Base-by-base conservation (phyloP, 2,888 invertebrate species). In the Dorcus parallelipipedus region DNA sequence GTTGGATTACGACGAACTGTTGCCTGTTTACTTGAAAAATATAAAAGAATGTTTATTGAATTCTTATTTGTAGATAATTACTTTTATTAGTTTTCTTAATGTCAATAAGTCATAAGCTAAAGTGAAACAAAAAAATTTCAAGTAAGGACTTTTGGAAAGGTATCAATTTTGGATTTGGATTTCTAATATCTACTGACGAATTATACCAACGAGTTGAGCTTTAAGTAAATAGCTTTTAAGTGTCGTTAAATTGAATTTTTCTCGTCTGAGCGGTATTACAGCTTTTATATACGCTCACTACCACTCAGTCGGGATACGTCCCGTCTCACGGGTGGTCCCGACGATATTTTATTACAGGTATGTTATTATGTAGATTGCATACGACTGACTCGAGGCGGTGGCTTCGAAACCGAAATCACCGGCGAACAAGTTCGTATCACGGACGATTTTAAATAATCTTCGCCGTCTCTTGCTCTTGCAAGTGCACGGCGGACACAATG, bases 261-360 rank as follows among this genome's bases (percentile, higher is more conserved):
- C 42, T 42, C 9, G 42, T 42, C 42, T 17, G 42, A 10, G 45
- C n/a, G 10, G 43, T 10, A 7, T 43, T 20, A 8, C 43, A 50
- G 51, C 45, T 56, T 38, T 39, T 39, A 40, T 26, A 26, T 39
- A n/a, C 51, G 47, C 38, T 52, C 17, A 39, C 45, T 33, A 20
- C 33, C 41, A 33, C 23, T 40, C 10, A 45, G 17, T 40, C 23
- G 38, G 38, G 23, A 55, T 41, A 52, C 9, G 26, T 52, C 52
- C 52, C 47, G 49, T 40, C 56, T 56, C 56, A 56, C 48, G 56
- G 56, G 56, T 56, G 56, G 52, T 56, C 56, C 38, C 52, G 56
- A 47, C 56, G 38, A 41, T 56, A 51, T 56, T 56, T 56, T 56
- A 56, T 56, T 51, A 39, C 52, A 40, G 52, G 52, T 45, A 52